Conservation (phyloP, 1,140 invertebrate genomes). For the Caenorhabditis latens region DNA sequence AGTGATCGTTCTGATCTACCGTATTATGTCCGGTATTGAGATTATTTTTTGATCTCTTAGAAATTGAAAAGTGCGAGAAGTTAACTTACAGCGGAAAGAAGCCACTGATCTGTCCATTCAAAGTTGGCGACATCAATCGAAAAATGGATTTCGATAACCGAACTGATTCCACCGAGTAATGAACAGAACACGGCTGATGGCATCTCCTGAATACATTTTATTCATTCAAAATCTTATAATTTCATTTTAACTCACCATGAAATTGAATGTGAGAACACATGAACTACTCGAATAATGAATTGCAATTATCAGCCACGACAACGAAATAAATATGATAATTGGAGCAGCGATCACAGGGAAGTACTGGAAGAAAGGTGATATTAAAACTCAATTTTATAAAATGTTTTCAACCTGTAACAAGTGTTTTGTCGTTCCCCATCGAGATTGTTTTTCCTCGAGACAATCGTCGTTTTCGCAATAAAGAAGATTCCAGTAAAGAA, state of each 20-base stretch:
- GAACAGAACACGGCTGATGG: conserved; percentile 29
- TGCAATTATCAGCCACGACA: conserved; percentile 39
- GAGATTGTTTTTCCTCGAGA: not conserved
- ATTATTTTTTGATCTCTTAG: too few relatives aligned
- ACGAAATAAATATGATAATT: conserved; percentile 16
- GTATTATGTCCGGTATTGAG: too few relatives aligned
- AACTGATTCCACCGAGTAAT: conserved; percentile 13
- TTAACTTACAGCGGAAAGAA: not conserved
- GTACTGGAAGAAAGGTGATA: not conserved
- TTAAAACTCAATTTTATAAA: not conserved
- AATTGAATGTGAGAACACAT: conserved; percentile 45
- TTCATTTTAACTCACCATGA: not conserved
- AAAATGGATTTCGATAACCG: conserved; percentile 45
- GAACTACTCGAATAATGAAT: conserved; percentile 29
- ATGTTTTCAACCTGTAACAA: not conserved
- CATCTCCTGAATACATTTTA: conserved; percentile 22
- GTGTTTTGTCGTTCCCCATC: conserved; percentile 2
- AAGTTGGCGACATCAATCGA: conserved; percentile 9
- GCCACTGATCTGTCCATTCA: conserved; percentile 47
- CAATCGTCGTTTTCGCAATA: conserved; percentile 37
- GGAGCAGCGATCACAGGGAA: conserved; percentile 25
- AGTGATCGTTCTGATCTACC: too few relatives aligned
- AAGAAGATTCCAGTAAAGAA: conserved; percentile 28
- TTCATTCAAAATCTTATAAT: not conserved
- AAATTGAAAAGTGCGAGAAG: not conserved